These are phyloP conservation scores for Drosophila bipectinata DNA, from an alignment of 1,140 invertebrate genomes.

Conservation along the genomic window DNA sequence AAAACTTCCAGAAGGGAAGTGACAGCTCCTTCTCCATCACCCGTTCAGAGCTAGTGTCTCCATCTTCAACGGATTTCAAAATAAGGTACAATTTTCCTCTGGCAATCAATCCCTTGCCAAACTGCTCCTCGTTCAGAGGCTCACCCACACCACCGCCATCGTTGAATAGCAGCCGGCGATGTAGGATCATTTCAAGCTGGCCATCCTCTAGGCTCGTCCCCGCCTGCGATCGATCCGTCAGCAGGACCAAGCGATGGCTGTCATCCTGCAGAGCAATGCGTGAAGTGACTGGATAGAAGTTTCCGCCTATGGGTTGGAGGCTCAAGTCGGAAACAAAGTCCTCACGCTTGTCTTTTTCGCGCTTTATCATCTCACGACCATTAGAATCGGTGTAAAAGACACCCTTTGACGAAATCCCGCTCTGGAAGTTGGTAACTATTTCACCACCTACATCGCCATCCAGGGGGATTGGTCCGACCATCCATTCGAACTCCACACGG, in stretches of 20 bases:
- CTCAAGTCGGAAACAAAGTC: slow-evolving; percentile 90
- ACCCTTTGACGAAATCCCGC: slow-evolving; percentile 87
- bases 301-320: slow-evolving; percentile 88
- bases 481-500: slow-evolving; percentile 94
- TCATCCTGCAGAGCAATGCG: slow-evolving; percentile 88
- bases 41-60: slow-evolving; percentile 36
- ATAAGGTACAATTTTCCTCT: slow-evolving; percentile 90
- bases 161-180: slow-evolving; percentile 93
- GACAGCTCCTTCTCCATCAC: slow-evolving; percentile 58
- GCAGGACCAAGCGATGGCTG: slow-evolving; percentile 86
- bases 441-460: slow-evolving; percentile 91
- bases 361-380: slow-evolving; percentile 93
- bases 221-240: slow-evolving; percentile 96
- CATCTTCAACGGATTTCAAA: slow-evolving; percentile 82
- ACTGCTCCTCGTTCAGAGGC: slow-evolving; percentile 94
- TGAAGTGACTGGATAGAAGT: slow-evolving; percentile 98
- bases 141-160: slow-evolving; percentile 97
- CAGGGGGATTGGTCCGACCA: slow-evolving; percentile 96
- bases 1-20: slow-evolving; percentile 73
- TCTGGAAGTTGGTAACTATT: slow-evolving; percentile 90
- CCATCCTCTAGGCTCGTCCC: slow-evolving; percentile 91
- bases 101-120: slow-evolving; percentile 90
- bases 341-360: slow-evolving; percentile 89
- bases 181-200: slow-evolving; percentile 93
- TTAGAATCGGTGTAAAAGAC: slow-evolving; percentile 97